Evolutionary conservation across 2,113 vertebrate species (phyloP), one percentile per base, ranked within the genome.

Genomic region (Leuciscus idus): DNA sequence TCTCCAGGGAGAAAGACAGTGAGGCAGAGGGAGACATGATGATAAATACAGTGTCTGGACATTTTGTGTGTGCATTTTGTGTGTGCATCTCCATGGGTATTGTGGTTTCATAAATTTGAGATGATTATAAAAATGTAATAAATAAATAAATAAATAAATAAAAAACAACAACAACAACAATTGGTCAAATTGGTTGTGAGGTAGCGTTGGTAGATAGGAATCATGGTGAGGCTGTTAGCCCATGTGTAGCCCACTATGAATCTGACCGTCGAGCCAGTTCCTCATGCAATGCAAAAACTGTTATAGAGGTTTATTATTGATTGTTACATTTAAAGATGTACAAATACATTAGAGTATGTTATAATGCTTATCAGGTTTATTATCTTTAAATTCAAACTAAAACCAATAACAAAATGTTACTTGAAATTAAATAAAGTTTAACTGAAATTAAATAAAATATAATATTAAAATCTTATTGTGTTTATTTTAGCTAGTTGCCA

Each of bases 1-100:
- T 59, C 88, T 83, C 83, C 55, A 73, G 83, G 85, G 84, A 79
- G 43, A 75, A 6, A 84, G 86, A 79, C 64, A 70, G 76, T 76
- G 50, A 81, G 43, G 73, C 39, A 79, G 33, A 62, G 12, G 62
- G 52, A 62, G 9, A 48, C 23, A 17, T 50, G 28, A 50, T 68
- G 33, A 73, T 62, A 55, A 66, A 46, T 76, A 21, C 48, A 76
- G 10, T 11, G 2, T 68, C 46, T 66, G 30, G 13, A 68, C 80
- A 68, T 26, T 83, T n/a, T 70, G 23, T 39, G 9, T 79, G 64
- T 74, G 36, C 46, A 4, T 23, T 57, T 57, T 23, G 21, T 48
- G 8, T 64, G n/a, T 81, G 59, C 15, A 17, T 81, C 8, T 79
- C 30, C 55, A 39, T 59, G 57, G 30, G 52, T 36, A 15, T 1